These are phyloP conservation scores for Dasysyrphus tricinctus DNA, from an alignment of 2,888 invertebrate genomes.

Conservation along the genomic window DNA sequence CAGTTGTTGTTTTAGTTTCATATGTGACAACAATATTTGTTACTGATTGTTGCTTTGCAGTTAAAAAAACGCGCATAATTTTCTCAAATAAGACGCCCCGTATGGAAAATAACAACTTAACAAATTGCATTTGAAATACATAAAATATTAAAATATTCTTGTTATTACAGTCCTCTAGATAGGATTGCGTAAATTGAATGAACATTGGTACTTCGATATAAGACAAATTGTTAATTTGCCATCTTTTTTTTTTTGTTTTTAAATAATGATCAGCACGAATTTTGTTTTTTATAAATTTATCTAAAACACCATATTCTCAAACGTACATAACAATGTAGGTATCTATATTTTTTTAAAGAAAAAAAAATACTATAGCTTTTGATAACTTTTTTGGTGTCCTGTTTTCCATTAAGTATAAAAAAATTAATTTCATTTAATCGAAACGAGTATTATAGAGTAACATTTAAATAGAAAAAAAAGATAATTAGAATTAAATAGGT, in stretches of 20 bases:
- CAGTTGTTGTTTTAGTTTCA: too few species aligned
- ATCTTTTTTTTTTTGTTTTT: neutral
- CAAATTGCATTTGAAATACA: too few species aligned
- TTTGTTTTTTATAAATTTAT: neutral
- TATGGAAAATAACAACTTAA: too few species aligned
- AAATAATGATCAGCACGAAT: neutral
- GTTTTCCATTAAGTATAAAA: constrained; percentile 11
- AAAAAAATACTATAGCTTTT: constrained; percentile 7
- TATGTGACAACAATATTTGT: too few species aligned
- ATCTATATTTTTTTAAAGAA: neutral
- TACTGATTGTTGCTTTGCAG: too few species aligned
- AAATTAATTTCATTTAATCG: constrained; percentile 19
- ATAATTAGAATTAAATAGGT: constrained; percentile 22
- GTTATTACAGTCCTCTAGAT: too few species aligned
- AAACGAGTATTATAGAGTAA: constrained; percentile 61
- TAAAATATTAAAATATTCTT: too few species aligned
- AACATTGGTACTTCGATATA: too few species aligned
- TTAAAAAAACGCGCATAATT: too few species aligned
- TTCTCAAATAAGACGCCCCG: too few species aligned
- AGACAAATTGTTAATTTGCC: too few species aligned
- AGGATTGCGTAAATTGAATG: too few species aligned
- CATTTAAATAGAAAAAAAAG: constrained; percentile 43
- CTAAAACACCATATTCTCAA: neutral
- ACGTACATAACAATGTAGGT: neutral
- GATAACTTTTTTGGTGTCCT: constrained; percentile 29